Conservation (phyloP, 2,888 invertebrate species). For the Drosophila austrosaltans region DNA sequence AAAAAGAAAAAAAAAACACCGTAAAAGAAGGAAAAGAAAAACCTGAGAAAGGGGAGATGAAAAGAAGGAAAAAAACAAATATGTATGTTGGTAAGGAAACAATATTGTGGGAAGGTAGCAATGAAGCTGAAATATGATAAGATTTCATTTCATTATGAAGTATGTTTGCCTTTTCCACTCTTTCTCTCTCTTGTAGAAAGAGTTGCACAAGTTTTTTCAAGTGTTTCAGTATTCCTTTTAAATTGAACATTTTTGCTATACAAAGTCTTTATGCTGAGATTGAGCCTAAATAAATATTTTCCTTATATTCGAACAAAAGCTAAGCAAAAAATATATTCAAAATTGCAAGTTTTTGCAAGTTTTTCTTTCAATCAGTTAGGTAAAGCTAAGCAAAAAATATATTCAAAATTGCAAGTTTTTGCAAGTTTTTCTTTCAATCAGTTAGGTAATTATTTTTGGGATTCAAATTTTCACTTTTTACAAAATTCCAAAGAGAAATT, state of each 20-base stretch:
- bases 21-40: background rate
- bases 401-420: background rate
- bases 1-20: background rate
- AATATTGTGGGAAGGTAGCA: constrained; percentile 53
- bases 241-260: constrained; percentile 3
- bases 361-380: background rate
- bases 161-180: constrained; percentile 31
- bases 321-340: background rate
- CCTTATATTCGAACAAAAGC: background rate
- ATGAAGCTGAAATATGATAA: constrained; percentile 53
- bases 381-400: background rate
- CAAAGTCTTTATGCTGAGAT: background rate
- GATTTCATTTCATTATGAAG: constrained; percentile 51
- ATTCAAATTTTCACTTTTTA: no score
- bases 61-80: background rate
- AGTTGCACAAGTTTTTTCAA: constrained; percentile 12
- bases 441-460: background rate
- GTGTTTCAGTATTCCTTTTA: constrained; percentile 13
- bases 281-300: constrained; percentile 9
- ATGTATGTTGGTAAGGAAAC: constrained; percentile 30
- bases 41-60: background rate
- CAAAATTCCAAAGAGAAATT: no score
- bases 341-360: background rate
- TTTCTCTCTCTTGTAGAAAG: background rate
- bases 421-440: background rate